phyloP scores from a whole-genome alignment of 2,888 invertebrate species.

The Chorisops tibialis region DNA sequence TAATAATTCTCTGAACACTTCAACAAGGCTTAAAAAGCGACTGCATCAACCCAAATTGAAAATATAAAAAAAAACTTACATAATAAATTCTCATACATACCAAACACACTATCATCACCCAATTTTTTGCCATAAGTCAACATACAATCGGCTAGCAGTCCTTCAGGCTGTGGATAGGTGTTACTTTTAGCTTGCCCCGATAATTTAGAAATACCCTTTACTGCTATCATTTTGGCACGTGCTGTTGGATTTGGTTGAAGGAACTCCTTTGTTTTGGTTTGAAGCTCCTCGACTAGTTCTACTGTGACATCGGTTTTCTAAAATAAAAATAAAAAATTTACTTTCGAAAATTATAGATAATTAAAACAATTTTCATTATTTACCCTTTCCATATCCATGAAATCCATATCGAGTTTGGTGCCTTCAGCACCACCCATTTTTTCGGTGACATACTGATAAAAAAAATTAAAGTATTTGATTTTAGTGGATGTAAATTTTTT shows the following conservation, averaged over 20 bases:
- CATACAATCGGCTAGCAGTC: conserved; percentile 96
- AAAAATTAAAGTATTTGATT: neutral
- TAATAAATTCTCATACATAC: too few relatives aligned
- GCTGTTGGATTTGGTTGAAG: conserved; percentile 98
- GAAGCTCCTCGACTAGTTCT: conserved; percentile 94
- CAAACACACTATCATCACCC: conserved; percentile 92
- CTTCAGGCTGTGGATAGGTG: conserved; percentile 98
- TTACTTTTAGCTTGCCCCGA: conserved; percentile 95
- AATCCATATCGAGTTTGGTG: conserved; percentile 97
- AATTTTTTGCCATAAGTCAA: conserved; percentile 90
- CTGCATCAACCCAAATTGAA: too few relatives aligned
- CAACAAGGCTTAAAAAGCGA: too few relatives aligned
- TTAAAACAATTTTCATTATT: conserved; percentile 47
- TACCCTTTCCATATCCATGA: conserved; percentile 98
- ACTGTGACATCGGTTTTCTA: conserved; percentile 98
- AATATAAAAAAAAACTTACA: too few relatives aligned
- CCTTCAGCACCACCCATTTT: conserved; percentile 99
- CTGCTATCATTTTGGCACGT: conserved; percentile 90
- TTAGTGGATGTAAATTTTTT: neutral
- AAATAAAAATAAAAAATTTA: conserved; percentile 58
- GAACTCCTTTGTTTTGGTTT: conserved; percentile 96
- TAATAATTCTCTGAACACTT: too few relatives aligned
- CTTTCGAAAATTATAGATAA: conserved; percentile 74
- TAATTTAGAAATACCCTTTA: conserved; percentile 93
- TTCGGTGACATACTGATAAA: conserved; percentile 95